Percentiles rank a stretch among this genome's conserved stretches.
phyloP scores from a whole-genome alignment of 2,888 invertebrate species.

The Ceramica pisi region DNA sequence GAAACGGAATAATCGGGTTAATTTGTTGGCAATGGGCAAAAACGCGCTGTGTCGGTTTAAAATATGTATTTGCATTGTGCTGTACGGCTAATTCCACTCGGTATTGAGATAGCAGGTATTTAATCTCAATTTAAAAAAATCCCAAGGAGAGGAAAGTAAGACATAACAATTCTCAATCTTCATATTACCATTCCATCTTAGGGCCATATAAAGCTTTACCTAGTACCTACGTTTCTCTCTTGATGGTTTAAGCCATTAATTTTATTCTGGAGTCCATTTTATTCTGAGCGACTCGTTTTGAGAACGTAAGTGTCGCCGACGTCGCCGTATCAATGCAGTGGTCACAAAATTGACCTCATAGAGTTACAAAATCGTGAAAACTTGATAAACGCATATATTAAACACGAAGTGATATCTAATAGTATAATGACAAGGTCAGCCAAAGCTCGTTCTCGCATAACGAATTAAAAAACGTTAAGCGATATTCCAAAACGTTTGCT shows the following conservation, averaged over 20 bases:
- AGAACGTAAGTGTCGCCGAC: not conserved
- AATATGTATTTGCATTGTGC: not conserved
- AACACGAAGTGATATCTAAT: constrained; percentile 18
- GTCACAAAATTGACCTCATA: constrained; percentile 29
- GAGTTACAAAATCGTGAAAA: constrained; percentile 40
- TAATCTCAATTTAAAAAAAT: too few relatives aligned
- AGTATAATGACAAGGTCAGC: constrained; percentile 38
- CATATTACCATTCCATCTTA: not conserved
- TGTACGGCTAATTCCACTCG: constrained; percentile 4
- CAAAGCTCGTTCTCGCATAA: constrained; percentile 11
- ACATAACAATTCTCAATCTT: constrained; percentile 5
- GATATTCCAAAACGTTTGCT: constrained; percentile 5
- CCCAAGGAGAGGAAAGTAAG: constrained; percentile 4
- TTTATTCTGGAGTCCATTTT: not conserved
- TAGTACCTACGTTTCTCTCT: too few relatives aligned
- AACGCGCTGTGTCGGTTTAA: constrained; percentile 27
- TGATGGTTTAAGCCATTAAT: too few relatives aligned
- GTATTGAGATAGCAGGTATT: not conserved
- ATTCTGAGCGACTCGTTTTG: not conserved
- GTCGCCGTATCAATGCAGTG: constrained; percentile 2
- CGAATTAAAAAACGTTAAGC: not conserved
- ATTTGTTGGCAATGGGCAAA: constrained; percentile 41
- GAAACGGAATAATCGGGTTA: constrained; percentile 28
- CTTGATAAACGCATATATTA: constrained; percentile 50
- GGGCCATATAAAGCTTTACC: too few relatives aligned